Conservation (phyloP, 2,888 invertebrate species). For the Caenorhabditis imperialis region DNA sequence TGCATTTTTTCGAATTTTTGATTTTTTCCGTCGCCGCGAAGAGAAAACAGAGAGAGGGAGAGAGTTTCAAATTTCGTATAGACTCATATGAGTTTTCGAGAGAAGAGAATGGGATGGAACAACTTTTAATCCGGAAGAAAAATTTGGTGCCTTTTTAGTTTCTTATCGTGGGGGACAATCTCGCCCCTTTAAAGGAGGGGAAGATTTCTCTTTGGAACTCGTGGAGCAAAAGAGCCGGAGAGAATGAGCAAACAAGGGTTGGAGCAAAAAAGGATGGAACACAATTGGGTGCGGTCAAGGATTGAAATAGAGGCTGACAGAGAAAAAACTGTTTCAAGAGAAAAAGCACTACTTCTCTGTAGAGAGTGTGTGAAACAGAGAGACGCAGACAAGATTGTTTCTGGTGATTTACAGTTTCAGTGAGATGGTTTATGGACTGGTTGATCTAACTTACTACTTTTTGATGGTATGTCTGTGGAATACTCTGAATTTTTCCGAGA, state of each 20-base stretch:
- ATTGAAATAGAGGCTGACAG: slow-evolving; percentile 19
- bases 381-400: too few species aligned
- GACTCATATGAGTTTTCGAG: too few species aligned
- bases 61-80: slow-evolving; percentile 22
- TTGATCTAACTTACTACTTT: too few species aligned
- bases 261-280: background rate
- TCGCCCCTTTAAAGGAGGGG: slow-evolving; percentile 10
- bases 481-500: too few species aligned
- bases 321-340: slow-evolving; percentile 18
- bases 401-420: too few species aligned
- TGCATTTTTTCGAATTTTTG: too few species aligned
- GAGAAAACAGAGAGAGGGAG: background rate
- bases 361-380: too few species aligned
- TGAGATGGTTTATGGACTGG: too few species aligned
- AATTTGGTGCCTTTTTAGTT: too few species aligned
- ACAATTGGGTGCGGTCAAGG: background rate
- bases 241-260: slow-evolving; percentile 1
- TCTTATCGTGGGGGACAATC: slow-evolving; percentile 14
- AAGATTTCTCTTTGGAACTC: slow-evolving; percentile 11
- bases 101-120: slow-evolving; percentile 14
- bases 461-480: too few species aligned
- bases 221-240: background rate
- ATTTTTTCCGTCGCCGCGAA: background rate
- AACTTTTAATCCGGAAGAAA: slow-evolving; percentile 39
- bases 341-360: too few species aligned